Base-by-base conservation (phyloP, 2,888 invertebrate genomes). In the Oegoconia quadripuncta region DNA sequence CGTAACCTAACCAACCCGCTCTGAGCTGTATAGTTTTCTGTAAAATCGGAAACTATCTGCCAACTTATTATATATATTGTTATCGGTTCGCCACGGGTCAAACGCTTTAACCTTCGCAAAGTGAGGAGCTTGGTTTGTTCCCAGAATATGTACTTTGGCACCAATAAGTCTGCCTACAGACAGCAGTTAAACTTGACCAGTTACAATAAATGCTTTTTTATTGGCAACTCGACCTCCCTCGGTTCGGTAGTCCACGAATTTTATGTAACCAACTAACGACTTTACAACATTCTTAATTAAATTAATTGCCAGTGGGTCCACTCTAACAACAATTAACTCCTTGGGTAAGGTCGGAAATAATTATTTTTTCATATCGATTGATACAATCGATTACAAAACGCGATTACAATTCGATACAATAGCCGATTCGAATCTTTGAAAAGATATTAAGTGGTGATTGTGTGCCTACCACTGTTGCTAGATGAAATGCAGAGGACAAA, bases 301-400 rank as follows among this genome's bases (percentile, higher is more conserved):
- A 71, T 73, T 76, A 78, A 81, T 79, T 71, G 72, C 69, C 65
- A 65, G 61, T 64, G 55, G 62, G 59, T 41, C 54, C 47, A 49
- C 44, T 49, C 64, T 47, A 72, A 70, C 71, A 59, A 62, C 68
- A 72, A 78, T 80, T 74, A 78, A 65, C 60, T 71, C 60, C 65
- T 65, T 70, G 71, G 49, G 70, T 79, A 77, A 83, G 83, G 82
- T 82, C 77, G 74, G 64, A 74, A 74, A 78, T 80, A 76, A 80
- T 77, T 69, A 68, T 75, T 63, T 64, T 52, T 57, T 55, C 52
- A 45, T 65, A 75, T 66, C 66, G 65, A 74, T 70, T 72, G 73
- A 71, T 68, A 71, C 67, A 69, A 76, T 77, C 70, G 77, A 74
- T 78, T 78, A 71, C 64, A 52, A 68, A 67, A 78, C 60, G 63